Evolutionary conservation across 2,797 vertebrate species (phyloP), one percentile per base, ranked within the genome.

Genomic region (Chloroceryle inda): DNA sequence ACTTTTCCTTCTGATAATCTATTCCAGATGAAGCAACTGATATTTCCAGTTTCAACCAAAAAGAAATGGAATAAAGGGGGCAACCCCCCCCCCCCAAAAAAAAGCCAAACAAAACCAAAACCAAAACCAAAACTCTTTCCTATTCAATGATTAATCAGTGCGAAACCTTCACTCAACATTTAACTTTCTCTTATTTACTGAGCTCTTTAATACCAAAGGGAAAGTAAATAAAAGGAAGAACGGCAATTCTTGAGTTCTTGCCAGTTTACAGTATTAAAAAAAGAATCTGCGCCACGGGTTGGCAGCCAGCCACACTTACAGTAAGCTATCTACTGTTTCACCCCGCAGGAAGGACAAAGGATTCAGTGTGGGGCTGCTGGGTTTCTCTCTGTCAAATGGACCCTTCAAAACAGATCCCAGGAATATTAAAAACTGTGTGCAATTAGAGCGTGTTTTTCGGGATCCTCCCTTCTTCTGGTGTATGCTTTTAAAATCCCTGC

Each of bases 241-340:
- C 97, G 52, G 98, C 97, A 97, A 98, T 98, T 98, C 97, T 98
- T 98, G 98, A 98, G 97, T 96, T 85, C 66, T 96, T 98, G 98
- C 98, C 98, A 99, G 98, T 97, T 98, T 99, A 98, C 98, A 98
- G 98, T 98, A 98, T 98, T 99, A 97, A 98, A 98, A 98, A 98
- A 98, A 98, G 97, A 97, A 98, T 98, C 98, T 98, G 98, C 97
- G 97, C 97, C 98, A 98, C 98, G 97, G 97, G 93, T 97, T 98
- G 98, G 98, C 98, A 96, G 97, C 13, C 89, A 38, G 97, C 98
- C 98, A 98, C 97, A 97, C 97, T 98, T 98, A 98, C 98, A 98
- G 98, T 98, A 98, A 98, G 97, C 97, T 97, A 95, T 98, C 97
- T 97, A 97, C 97, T 97, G 98, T 97, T 98, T 97, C 97, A 98